phyloP scores from a whole-genome alignment of 2,888 invertebrate genomes.

The Lepidocyrtoides sp. region DNA sequence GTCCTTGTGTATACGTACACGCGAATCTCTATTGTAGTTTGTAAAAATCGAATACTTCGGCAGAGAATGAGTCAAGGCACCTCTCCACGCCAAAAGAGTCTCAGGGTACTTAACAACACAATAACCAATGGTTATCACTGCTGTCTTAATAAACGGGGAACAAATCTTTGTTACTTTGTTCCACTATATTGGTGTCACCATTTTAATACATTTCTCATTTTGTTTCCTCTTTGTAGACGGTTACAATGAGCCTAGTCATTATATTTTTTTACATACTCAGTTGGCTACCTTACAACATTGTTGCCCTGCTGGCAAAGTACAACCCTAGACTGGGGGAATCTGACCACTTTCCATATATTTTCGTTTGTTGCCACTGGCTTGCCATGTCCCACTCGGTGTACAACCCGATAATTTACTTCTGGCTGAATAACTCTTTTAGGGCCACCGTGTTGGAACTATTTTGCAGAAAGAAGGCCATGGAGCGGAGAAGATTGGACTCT shows the following conservation, averaged over 20 bases:
- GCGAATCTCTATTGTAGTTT: slow-evolving; percentile 94
- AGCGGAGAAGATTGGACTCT: slow-evolving; percentile 51
- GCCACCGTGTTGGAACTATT: slow-evolving; percentile 49
- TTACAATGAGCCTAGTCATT: slow-evolving; percentile 88
- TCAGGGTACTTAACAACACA: slow-evolving; percentile 25
- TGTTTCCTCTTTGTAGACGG: slow-evolving; percentile 86
- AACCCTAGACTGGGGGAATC: slow-evolving; percentile 59
- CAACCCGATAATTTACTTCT: slow-evolving; percentile 86
- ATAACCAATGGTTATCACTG: background rate
- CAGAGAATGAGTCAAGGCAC: slow-evolving; percentile 60
- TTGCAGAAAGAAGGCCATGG: slow-evolving; percentile 35
- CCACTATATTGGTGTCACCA: too few species aligned
- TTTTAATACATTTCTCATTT: background rate
- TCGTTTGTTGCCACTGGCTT: slow-evolving; percentile 86
- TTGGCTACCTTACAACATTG: slow-evolving; percentile 87
- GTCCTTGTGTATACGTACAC: slow-evolving; percentile 95
- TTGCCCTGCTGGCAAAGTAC: slow-evolving; percentile 71
- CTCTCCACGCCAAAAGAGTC: slow-evolving; percentile 51
- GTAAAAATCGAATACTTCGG: slow-evolving; percentile 92
- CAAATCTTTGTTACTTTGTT: too few species aligned
- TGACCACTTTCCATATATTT: slow-evolving; percentile 85
- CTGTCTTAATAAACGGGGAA: background rate
- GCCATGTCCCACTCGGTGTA: slow-evolving; percentile 86
- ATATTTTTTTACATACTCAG: slow-evolving; percentile 87
- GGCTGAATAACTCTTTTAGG: slow-evolving; percentile 86